These are phyloP conservation scores for Noctua comes DNA, from an alignment of 2,888 invertebrate genomes.

Conservation along the genomic window DNA sequence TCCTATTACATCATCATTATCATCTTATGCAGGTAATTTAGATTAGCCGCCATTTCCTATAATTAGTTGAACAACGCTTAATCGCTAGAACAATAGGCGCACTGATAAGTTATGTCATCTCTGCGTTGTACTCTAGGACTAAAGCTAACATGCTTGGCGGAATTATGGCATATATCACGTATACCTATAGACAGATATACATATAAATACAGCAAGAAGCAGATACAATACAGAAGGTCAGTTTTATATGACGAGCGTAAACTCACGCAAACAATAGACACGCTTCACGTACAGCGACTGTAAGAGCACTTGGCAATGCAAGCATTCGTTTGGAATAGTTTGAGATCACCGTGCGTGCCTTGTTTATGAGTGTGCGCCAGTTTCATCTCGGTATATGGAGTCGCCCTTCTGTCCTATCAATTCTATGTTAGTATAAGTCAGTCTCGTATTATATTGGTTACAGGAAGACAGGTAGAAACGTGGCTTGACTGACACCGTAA, in stretches of 20 bases:
- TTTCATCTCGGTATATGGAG: neutral
- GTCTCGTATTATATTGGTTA: neutral
- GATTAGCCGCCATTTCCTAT: conserved; percentile 23
- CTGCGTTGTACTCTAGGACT: conserved; percentile 42
- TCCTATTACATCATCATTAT: neutral
- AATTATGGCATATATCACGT: conserved; percentile 22
- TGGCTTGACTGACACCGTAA: neutral
- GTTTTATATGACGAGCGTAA: neutral
- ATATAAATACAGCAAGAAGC: neutral
- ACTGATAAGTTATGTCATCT: conserved; percentile 46
- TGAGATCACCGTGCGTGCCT: neutral
- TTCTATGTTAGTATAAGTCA: neutral
- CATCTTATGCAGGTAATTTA: neutral
- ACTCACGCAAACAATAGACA: neutral
- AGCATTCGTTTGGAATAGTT: conserved; percentile 2
- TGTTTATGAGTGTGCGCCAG: no score
- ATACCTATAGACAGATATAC: neutral
- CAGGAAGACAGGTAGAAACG: neutral
- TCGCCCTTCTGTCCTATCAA: neutral
- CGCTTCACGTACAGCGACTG: neutral
- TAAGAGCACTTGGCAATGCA: neutral
- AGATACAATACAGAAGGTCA: neutral
- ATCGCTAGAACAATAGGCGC: conserved; percentile 42
- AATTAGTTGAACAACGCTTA: conserved; percentile 16
- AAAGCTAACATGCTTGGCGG: conserved; percentile 20